phyloP scores from a whole-genome alignment of 2,797 vertebrate species.

The Crocodylus rhombifer region DNA sequence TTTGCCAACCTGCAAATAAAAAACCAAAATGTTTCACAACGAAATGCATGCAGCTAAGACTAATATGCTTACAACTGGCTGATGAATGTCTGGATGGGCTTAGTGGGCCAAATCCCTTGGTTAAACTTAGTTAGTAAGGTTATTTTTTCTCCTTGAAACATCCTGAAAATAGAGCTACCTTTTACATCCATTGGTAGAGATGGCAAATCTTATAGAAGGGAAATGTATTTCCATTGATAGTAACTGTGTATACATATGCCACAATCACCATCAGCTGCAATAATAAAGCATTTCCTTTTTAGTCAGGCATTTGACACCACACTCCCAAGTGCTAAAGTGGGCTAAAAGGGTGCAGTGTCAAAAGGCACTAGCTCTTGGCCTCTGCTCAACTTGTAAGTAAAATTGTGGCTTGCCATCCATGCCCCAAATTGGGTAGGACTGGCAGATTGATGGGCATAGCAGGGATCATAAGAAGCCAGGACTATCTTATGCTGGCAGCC shows the following conservation, averaged over 20 bases:
- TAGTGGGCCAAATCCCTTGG: neutral
- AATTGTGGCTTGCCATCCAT: no score
- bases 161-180: neutral
- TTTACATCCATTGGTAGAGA: neutral
- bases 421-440: no score
- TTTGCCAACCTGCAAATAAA: neutral
- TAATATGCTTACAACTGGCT: no score
- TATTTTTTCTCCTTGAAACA: neutral
- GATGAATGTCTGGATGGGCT: neutral
- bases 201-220: neutral
- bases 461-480: neutral
- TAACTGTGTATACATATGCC: neutral
- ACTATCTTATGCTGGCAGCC: accelerated
- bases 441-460: neutral
- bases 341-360: neutral
- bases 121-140: neutral
- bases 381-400: no score
- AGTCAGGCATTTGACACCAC: neutral
- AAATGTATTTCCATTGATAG: no score
- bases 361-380: no score
- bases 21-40: no score
- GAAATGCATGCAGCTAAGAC: no score
- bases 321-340: accelerated
- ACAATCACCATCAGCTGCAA: neutral
- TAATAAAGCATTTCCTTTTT: neutral